Evolutionary conservation across 2,113 vertebrate species (phyloP).

Genomic region (Melanerpes aurifrons): DNA sequence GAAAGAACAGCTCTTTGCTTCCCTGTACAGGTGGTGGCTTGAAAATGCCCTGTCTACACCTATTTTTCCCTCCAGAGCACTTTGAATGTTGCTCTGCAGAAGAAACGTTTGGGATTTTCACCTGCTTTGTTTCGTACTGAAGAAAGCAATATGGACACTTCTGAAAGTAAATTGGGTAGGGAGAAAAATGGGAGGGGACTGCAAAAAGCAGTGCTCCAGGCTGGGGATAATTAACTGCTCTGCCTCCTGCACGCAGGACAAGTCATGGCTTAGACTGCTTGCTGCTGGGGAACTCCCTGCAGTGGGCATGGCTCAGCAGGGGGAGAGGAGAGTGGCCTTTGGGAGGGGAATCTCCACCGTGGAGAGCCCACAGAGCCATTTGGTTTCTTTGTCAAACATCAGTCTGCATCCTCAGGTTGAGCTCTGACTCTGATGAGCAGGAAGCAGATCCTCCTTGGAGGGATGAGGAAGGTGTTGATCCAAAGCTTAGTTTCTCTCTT

Average conservation of each 20-base stretch:
- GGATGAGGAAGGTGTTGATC: not conserved
- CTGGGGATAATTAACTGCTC: constrained; percentile 14
- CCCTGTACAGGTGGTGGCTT: not conserved
- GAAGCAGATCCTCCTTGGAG: not conserved
- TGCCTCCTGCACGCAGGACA: not conserved
- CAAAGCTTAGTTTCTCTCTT: not conserved
- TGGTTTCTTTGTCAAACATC: not conserved
- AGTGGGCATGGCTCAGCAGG: not conserved
- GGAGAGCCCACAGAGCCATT: not conserved
- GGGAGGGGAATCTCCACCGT: not conserved
- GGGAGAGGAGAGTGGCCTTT: not conserved
- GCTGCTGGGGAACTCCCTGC: not conserved
- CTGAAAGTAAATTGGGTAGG: not conserved
- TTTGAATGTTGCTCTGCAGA: not conserved
- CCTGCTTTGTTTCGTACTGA: not conserved
- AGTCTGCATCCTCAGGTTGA: not conserved
- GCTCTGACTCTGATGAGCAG: not conserved
- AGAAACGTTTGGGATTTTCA: not conserved
- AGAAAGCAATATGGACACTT: not conserved
- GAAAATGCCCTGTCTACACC: not conserved
- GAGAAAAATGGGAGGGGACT: not conserved
- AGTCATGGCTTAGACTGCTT: not conserved
- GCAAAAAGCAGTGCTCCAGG: not conserved
- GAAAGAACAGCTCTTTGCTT: not conserved
- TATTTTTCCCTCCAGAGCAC: accelerated